Base-by-base conservation (phyloP, 2,888 invertebrate species). In the Plebejus melissa region DNA sequence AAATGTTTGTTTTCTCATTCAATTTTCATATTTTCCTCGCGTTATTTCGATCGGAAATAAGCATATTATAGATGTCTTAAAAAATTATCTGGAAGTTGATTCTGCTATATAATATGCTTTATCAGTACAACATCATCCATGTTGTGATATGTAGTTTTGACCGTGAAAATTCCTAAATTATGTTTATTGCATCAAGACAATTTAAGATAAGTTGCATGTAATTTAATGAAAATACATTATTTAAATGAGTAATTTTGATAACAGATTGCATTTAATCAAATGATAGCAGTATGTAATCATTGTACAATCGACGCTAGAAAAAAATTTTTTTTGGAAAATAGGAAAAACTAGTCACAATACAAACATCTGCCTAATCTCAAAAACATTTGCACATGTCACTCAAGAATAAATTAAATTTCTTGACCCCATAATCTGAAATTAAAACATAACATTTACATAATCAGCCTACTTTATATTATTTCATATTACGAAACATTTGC, bases 401-500 rank as follows among this genome's bases (percentile, higher is more conserved):
- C 9, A 32, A 36, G 13, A 9, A 60, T 7, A 60, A 7, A 28
- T 60, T 60, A 28, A 11, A 11, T 32, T 32, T 65, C 65, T 13
- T 36, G 32, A 65, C 32, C 32, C 32, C 32, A 32, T 32, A 13
- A 36, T 36, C 13, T 65, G 65, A 65, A 65, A 36, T 65, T 65
- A 65, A 65, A 65, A 65, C 65, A 11, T 60, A 32, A 65, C 22
- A 65, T 32, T 65, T 32, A 65, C 65, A 65, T 65, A 65, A 65
- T 13, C 65, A 36, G 65, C 16, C 65, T 65, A 65, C 65, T 65
- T 65, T 65, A 28, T 77, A 77, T 76, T 76, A 79, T 77, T 74
- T 74, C 69, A 76, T 74, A 76, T 81, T 80, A 81, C 79, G 79
- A 78, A 79, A 79, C 76, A 80, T 82, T 82, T 80, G 78, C 80